These are phyloP conservation scores for Contarinia nasturtii DNA, from an alignment of 1,140 invertebrate species.

Conservation along the genomic window DNA sequence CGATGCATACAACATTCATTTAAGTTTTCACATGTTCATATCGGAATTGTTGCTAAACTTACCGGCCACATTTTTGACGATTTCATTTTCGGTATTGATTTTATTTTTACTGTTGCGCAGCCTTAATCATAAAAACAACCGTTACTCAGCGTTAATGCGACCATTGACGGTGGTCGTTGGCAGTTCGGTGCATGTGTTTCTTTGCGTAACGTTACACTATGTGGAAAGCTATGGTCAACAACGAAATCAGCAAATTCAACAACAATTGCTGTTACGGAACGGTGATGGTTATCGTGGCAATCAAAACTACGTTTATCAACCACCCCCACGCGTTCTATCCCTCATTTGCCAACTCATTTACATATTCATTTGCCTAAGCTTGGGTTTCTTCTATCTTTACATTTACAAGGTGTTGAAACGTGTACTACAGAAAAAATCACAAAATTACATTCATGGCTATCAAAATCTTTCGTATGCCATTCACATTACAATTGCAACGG, in stretches of 20 bases:
- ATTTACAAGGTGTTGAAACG: conserved; percentile 51
- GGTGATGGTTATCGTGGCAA: background rate
- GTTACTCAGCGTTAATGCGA: conserved; percentile 45
- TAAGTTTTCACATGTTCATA: conserved; percentile 54
- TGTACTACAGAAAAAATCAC: conserved; percentile 41
- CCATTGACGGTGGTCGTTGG: conserved; percentile 52
- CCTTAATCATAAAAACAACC: conserved; percentile 40
- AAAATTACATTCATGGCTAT: conserved; percentile 42
- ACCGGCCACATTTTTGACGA: conserved; percentile 63
- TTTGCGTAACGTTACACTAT: conserved; percentile 63
- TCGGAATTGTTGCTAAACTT: conserved; percentile 66
- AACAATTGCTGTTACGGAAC: conserved; percentile 14
- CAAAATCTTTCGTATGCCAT: conserved; percentile 58
- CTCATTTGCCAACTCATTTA: conserved; percentile 66
- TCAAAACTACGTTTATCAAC: background rate
- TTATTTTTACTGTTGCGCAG: conserved; percentile 60
- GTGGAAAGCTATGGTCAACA: conserved; percentile 31
- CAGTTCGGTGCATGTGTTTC: conserved; percentile 49
- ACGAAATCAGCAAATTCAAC: conserved; percentile 12
- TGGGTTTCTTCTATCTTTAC: conserved; percentile 69
- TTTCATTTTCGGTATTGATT: conserved; percentile 68
- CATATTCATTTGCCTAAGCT: conserved; percentile 52
- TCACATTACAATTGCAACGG: conserved; percentile 67
- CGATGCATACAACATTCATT: conserved; percentile 71
- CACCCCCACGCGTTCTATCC: conserved; percentile 34